Percentiles rank a stretch among this genome's conserved stretches.
Conservation (phyloP, 2,113 vertebrate species). For the Herpetotheres cachinnans region DNA sequence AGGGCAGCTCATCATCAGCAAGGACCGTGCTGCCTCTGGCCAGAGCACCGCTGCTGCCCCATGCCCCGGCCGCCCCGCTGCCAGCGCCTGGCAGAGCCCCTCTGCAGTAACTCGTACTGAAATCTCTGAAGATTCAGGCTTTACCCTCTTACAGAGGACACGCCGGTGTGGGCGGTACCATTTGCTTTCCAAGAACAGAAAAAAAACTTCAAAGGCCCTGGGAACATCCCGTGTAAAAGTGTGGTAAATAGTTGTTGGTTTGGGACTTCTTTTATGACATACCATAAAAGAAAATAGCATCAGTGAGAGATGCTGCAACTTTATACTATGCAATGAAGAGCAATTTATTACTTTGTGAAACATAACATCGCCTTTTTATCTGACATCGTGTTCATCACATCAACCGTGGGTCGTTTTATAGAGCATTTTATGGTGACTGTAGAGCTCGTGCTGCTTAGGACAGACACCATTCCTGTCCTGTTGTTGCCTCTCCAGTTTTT, state of each 20-base stretch:
- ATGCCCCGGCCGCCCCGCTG: rapidly evolving
- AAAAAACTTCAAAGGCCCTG: neutral
- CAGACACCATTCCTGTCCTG: neutral
- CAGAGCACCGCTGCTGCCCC: rapidly evolving
- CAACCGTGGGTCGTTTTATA: neutral
- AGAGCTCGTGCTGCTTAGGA: neutral
- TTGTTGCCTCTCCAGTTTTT: neutral
- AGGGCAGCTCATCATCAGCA: neutral
- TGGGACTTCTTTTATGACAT: neutral
- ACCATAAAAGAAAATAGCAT: neutral
- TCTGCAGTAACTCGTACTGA: rapidly evolving
- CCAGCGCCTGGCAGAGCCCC: neutral
- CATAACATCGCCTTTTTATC: neutral
- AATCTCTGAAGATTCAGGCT: neutral
- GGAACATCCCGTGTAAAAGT: neutral
- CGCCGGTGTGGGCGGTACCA: rapidly evolving
- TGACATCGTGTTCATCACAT: neutral
- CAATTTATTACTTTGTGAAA: neutral
- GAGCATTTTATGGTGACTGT: neutral
- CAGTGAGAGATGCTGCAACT: neutral
- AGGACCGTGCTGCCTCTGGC: neutral
- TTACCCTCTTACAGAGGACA: neutral
- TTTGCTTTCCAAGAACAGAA: neutral
- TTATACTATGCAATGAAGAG: neutral
- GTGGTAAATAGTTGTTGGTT: neutral